These are phyloP conservation scores for human DNA, from an alignment of 2,113 vertebrate genomes.

Conservation along the genomic window DNA sequence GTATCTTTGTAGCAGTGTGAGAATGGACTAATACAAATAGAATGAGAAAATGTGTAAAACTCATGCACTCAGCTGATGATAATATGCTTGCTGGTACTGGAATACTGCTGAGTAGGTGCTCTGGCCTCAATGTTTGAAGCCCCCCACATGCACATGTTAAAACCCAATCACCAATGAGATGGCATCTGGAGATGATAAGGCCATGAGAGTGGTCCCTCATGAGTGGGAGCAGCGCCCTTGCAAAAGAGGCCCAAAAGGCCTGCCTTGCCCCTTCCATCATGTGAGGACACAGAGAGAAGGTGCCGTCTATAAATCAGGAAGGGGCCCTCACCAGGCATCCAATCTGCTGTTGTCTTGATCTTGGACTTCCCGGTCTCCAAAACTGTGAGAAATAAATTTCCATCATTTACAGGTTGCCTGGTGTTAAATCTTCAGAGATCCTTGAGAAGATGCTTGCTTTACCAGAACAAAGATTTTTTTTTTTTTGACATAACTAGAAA, in stretches of 20 bases:
- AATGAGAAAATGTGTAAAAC: not conserved
- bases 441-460: not conserved
- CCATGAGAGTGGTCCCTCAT: not conserved
- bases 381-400: not conserved
- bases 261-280: rapidly evolving
- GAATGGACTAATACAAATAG: not conserved
- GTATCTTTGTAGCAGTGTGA: too few relatives aligned
- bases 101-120: too few relatives aligned
- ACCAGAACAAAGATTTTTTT: not conserved
- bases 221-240: not conserved
- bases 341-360: not conserved
- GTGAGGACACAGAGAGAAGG: rapidly evolving
- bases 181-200: not conserved
- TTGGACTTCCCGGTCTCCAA: too few relatives aligned
- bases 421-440: not conserved
- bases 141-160: not conserved
- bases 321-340: rapidly evolving
- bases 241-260: not conserved
- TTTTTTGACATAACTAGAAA: not conserved
- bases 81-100: not conserved
- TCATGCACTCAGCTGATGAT: not conserved
- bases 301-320: not conserved
- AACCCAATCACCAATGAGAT: not conserved
- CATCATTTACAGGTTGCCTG: not conserved
- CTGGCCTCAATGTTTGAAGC: not conserved